Percentiles rank a stretch among this genome's conserved stretches.
Conservation (phyloP, 2,797 vertebrate genomes). For the Malurus splendens region DNA sequence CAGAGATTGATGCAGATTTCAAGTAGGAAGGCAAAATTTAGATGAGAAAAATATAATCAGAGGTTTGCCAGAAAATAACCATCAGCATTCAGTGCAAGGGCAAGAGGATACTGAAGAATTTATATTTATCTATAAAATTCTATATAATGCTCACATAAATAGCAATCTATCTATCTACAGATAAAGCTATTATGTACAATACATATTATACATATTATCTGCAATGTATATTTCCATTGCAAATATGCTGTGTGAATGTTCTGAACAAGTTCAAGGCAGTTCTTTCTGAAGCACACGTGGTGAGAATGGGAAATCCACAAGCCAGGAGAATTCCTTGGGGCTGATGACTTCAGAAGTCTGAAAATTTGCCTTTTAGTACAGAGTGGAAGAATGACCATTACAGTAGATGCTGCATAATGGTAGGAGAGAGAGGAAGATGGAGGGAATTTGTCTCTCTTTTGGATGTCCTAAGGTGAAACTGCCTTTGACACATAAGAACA, state of each 20-base stretch:
- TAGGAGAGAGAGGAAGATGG: neutral
- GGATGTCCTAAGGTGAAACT: neutral
- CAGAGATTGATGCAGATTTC: neutral
- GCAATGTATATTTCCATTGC: neutral
- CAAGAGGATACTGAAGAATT: neutral
- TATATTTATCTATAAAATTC: neutral
- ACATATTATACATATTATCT: neutral
- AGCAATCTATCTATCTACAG: neutral
- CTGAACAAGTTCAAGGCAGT: neutral
- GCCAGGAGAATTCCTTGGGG: neutral
- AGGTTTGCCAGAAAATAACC: neutral
- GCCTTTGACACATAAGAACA: neutral
- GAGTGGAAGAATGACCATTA: neutral
- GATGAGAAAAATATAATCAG: neutral
- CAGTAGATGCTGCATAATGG: neutral
- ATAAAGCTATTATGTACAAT: neutral
- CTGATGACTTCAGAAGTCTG: neutral
- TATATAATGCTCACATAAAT: neutral
- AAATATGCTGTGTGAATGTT: neutral
- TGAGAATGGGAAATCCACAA: neutral
- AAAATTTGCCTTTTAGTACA: neutral
- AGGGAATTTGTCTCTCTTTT: neutral
- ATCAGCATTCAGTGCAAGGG: neutral
- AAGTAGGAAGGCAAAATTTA: neutral
- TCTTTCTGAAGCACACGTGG: neutral